These are phyloP conservation scores for Apis mellifera DNA, from an alignment of 1,140 invertebrate species.

Conservation along the genomic window DNA sequence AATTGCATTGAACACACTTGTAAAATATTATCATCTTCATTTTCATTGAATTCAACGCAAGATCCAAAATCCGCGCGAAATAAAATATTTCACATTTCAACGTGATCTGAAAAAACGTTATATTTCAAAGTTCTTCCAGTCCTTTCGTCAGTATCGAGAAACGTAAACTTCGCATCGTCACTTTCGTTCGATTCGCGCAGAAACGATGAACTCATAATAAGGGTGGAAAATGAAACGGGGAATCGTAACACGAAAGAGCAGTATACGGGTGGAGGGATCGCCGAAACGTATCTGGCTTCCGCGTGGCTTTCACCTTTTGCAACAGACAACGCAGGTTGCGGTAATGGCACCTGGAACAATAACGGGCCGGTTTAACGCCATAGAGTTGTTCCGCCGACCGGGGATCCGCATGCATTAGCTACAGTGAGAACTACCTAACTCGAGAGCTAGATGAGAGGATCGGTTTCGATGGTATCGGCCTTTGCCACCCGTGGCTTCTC, in stretches of 20 bases:
- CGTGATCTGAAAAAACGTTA: too few species aligned
- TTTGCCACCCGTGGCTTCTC: conserved; percentile 71
- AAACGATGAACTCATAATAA: too few species aligned
- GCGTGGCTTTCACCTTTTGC: conserved; percentile 69
- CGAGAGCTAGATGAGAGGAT: conserved; percentile 69
- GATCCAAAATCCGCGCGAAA: too few species aligned
- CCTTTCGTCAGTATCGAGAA: too few species aligned
- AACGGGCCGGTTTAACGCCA: conserved; percentile 67
- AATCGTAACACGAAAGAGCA: not conserved
- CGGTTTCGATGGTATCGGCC: conserved; percentile 69
- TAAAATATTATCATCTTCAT: too few species aligned
- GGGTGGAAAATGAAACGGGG: not conserved
- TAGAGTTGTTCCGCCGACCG: conserved; percentile 64
- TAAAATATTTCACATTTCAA: too few species aligned
- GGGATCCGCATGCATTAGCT: conserved; percentile 66
- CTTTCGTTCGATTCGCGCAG: too few species aligned
- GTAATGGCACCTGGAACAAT: conserved; percentile 70
- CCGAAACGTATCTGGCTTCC: conserved; percentile 40
- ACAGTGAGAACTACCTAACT: conserved; percentile 69
- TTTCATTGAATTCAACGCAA: too few species aligned
- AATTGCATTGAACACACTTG: too few species aligned
- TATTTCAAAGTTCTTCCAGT: too few species aligned
- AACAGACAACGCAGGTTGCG: conserved; percentile 62
- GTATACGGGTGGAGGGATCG: not conserved
- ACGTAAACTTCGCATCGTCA: too few species aligned